Conservation (phyloP, 2,888 invertebrate species). For the Hydropsyche betteni region DNA sequence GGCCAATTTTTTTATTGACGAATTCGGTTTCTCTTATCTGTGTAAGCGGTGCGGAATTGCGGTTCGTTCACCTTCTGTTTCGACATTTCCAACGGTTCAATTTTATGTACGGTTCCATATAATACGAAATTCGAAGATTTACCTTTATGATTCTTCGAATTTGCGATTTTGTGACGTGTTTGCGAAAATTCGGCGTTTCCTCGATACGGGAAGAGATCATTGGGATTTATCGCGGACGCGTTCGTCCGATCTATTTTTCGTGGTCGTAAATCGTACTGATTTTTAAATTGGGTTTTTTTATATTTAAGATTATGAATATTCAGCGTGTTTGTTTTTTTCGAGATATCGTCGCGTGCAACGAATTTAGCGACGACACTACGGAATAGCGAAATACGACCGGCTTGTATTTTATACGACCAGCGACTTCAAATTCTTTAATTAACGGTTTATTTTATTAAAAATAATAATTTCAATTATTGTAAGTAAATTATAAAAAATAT, state of each 20-base stretch:
- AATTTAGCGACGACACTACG: not conserved
- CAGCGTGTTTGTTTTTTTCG: constrained; percentile 10
- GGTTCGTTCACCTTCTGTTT: constrained; percentile 10
- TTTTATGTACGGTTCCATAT: too few species aligned
- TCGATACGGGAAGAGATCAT: not conserved
- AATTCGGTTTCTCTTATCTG: too few species aligned
- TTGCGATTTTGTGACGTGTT: too few species aligned
- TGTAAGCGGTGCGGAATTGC: not conserved
- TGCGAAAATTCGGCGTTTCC: too few species aligned
- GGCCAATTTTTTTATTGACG: too few species aligned
- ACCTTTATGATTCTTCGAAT: too few species aligned
- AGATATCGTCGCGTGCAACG: constrained; percentile 16
- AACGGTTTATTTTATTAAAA: too few species aligned
- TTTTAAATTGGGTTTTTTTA: not conserved
- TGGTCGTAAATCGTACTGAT: not conserved
- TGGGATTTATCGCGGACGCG: not conserved
- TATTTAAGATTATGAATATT: not conserved
- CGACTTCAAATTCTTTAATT: not conserved
- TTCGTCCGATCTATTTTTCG: not conserved
- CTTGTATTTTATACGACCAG: not conserved
- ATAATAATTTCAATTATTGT: too few species aligned
- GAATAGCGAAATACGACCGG: constrained; percentile 2
- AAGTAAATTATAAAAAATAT: too few species aligned
- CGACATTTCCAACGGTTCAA: too few species aligned
- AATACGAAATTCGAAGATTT: too few species aligned